Evolutionary conservation across 2,888 invertebrate species (phyloP), one percentile per base, ranked within the genome.

Genomic region (Drosophila mayaguana): DNA sequence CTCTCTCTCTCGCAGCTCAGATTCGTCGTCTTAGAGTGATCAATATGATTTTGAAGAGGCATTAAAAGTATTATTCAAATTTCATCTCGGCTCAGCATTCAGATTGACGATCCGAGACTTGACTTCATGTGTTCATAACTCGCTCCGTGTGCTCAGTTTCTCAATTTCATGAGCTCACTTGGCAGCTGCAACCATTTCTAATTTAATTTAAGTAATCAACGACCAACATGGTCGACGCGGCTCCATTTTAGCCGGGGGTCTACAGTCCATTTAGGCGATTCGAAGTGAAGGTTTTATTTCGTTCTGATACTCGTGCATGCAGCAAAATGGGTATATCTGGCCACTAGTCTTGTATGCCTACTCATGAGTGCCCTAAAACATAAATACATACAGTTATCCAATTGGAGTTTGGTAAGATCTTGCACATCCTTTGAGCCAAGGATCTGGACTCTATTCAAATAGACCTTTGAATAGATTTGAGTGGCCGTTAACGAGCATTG

Each of bases 31-130:
- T 45, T 42, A 43, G 50, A 50, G 46, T 53, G 32, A 8, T 40
- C 36, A 40, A 42, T 48, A 53, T 32, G 34, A 57, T 14, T 53
- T 65, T 51, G n/a, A 38, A 46, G 51, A 18, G 34, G 14, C 25
- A 48, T 66, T 50, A 38, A 62, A 56, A 64, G 8, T 12, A 70
- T 76, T 66, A 43, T 63, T 70, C 25, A 54, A 32, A 69, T 63
- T 56, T 34, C 8, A 18, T 34, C 32, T 20, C 34, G 8, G 8
- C 18, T 18, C 51, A 43, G 25, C 56, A 61, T 51, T 36, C 22
- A 14, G 6, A 55, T 32, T 11, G 8, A 14, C 40, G 40, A 18
- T 14, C 9, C 16, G n/a, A 42, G 32, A 32, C 11, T 28, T 18
- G 14, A 28, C 22, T 53, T 25, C 9, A 18, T 6, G 28, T 14